phyloP scores from a whole-genome alignment of 2,797 vertebrate genomes.

The Brotula barbata region DNA sequence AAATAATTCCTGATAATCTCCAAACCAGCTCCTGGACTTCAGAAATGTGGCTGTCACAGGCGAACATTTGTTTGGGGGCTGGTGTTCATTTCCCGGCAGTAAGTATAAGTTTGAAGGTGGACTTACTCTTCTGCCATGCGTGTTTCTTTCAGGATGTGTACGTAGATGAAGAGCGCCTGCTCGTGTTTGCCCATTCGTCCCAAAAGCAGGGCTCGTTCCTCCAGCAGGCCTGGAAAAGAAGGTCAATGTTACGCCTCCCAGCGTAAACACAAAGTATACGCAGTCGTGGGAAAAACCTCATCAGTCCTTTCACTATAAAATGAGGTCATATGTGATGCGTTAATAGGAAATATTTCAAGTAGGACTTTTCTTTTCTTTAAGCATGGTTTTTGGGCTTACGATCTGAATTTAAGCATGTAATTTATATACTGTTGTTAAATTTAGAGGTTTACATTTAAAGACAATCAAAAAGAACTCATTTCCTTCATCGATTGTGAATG shows the following conservation, averaged over 20 bases:
- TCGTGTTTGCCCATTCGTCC: constrained; percentile 98
- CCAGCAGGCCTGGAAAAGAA: constrained; percentile 85
- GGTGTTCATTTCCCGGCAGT: neutral
- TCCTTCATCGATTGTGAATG: neutral
- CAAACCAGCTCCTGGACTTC: neutral
- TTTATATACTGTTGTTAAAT: neutral
- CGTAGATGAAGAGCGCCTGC: constrained; percentile 97
- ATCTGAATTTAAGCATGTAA: neutral
- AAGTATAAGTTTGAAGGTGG: neutral
- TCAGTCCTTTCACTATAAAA: constrained; percentile 1
- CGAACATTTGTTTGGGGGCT: neutral
- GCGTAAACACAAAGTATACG: neutral
- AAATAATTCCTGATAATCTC: neutral
- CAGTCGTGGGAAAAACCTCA: neutral
- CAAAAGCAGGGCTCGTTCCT: constrained; percentile 93
- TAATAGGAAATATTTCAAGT: neutral
- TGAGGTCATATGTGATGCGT: constrained; percentile 10
- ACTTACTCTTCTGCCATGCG: constrained; percentile 95
- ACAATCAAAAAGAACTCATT: neutral
- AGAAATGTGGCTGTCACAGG: neutral
- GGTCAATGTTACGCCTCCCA: constrained; percentile 3
- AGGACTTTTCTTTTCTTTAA: neutral
- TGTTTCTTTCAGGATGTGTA: constrained; percentile 92
- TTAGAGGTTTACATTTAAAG: neutral
- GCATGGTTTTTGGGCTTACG: neutral